Percentiles rank a stretch among this genome's conserved stretches.
These are phyloP conservation scores for Siniperca obscura DNA, from an alignment of 2,797 vertebrate genomes.

Conservation along the genomic window DNA sequence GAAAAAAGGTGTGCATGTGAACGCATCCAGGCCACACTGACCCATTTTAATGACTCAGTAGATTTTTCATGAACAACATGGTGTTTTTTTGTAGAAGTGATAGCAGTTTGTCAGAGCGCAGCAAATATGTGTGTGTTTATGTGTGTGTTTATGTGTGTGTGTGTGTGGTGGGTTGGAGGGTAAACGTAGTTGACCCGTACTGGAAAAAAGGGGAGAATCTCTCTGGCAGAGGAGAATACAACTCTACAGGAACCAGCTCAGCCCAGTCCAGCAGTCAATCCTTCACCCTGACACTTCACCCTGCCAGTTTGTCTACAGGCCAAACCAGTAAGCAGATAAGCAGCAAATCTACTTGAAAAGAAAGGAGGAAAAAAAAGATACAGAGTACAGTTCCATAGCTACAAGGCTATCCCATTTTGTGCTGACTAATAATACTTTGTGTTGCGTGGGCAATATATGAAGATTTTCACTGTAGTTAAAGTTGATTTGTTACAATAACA, in stretches of 20 bases:
- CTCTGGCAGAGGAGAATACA: conserved; percentile 35
- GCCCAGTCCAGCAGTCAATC: conserved; percentile 69
- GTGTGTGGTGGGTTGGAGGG: conserved; percentile 26
- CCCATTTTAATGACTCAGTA: conserved; percentile 60
- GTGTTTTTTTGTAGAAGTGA: conserved; percentile 44
- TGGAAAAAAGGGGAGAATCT: conserved; percentile 46
- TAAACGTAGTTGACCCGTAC: conserved; percentile 39
- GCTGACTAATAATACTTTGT: conserved; percentile 27
- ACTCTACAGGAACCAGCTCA: conserved; percentile 55
- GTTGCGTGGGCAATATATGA: conserved; percentile 6
- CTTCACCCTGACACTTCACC: conserved; percentile 58
- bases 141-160: conserved; percentile 1
- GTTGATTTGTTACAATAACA: conserved; percentile 36
- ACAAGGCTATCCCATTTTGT: conserved; percentile 21
- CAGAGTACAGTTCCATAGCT: conserved; percentile 18
- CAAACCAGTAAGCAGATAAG: conserved; percentile 65
- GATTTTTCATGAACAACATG: conserved; percentile 58
- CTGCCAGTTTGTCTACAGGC: conserved; percentile 57
- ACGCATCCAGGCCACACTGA: conserved; percentile 44
- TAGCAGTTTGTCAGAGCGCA: conserved; percentile 23
- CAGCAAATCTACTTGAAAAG: conserved; percentile 35
- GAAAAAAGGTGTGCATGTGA: conserved; percentile 44
- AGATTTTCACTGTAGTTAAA: conserved; percentile 5
- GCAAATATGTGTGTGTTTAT: conserved; percentile 11
- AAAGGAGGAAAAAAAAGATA: neutral